Evolutionary conservation across 2,113 vertebrate genomes (phyloP).

Genomic region (Salvator merianae): DNA sequence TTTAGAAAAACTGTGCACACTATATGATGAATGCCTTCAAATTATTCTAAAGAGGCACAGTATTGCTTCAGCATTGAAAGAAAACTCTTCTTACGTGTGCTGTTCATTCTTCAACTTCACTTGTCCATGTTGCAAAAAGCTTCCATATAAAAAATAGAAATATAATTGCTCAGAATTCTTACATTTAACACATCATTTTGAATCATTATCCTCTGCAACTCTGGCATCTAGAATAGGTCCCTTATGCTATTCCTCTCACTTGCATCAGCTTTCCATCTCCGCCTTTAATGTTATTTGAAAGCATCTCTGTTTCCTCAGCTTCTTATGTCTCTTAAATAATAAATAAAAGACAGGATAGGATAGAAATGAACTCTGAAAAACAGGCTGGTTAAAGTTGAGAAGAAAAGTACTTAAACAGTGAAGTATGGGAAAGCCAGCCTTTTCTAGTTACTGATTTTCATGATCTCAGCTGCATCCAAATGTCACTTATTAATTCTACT

Average conservation of each 20-base stretch:
- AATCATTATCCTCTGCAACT: slow-evolving; percentile 31
- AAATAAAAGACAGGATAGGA: slow-evolving; percentile 31
- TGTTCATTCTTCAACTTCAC: neutral
- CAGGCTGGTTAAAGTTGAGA: slow-evolving; percentile 34
- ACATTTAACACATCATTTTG: slow-evolving; percentile 31
- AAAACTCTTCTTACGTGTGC: neutral
- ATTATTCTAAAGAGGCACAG: neutral
- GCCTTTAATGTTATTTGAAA: slow-evolving; percentile 38
- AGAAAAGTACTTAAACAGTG: slow-evolving; percentile 40
- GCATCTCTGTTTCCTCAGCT: neutral
- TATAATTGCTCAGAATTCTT: slow-evolving; percentile 16
- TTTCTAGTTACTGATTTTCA: slow-evolving; percentile 38
- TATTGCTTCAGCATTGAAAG: neutral
- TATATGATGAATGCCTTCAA: neutral
- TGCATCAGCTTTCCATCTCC: slow-evolving; percentile 34
- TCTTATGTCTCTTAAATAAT: slow-evolving; percentile 43
- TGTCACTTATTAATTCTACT: too few species aligned
- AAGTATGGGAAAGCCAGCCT: slow-evolving; percentile 31
- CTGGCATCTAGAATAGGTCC: neutral
- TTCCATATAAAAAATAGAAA: neutral
- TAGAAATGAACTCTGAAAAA: slow-evolving; percentile 21
- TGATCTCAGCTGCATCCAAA: too few species aligned
- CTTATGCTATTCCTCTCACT: slow-evolving; percentile 6
- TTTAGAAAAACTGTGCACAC: neutral
- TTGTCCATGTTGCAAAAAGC: neutral